These are phyloP conservation scores for Anagrus nilaparvatae DNA, from an alignment of 1,140 invertebrate genomes.

Conservation along the genomic window DNA sequence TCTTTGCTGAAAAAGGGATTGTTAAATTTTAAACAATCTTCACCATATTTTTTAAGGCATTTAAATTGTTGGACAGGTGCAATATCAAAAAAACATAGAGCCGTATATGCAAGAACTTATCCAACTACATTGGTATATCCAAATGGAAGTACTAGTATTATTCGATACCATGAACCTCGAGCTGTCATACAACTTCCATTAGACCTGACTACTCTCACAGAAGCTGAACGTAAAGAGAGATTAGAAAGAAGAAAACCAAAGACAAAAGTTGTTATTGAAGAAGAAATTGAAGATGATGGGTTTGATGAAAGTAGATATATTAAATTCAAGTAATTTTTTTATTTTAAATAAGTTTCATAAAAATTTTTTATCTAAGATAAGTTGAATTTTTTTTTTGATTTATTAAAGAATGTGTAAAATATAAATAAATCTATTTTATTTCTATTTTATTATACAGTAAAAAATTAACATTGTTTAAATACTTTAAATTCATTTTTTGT, in stretches of 20 bases:
- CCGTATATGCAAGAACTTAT: constrained; percentile 59
- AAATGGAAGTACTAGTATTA: constrained; percentile 75
- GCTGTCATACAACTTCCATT: constrained; percentile 77
- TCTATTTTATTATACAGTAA: no score
- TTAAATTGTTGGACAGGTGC: constrained; percentile 56
- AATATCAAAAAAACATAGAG: constrained; percentile 60
- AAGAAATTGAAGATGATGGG: constrained; percentile 62
- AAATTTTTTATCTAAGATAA: neutral
- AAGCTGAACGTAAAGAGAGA: constrained; percentile 55
- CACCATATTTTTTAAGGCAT: constrained; percentile 24
- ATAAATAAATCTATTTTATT: no score
- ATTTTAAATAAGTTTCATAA: neutral
- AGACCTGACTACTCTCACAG: constrained; percentile 57
- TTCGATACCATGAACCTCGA: constrained; percentile 72
- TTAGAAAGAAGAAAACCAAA: constrained; percentile 63
- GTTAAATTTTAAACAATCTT: constrained; percentile 8
- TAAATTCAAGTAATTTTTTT: constrained; percentile 42
- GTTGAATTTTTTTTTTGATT: no score
- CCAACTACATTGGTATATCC: constrained; percentile 64
- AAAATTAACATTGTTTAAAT: no score
- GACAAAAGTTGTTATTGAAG: constrained; percentile 59
- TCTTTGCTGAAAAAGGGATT: no score
- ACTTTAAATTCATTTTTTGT: no score
- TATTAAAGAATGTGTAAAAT: no score
- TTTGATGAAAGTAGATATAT: constrained; percentile 72